Evolutionary conservation across 2,888 invertebrate genomes (phyloP), one percentile per base, ranked within the genome.

Genomic region (Yponomeuta plumbellus): DNA sequence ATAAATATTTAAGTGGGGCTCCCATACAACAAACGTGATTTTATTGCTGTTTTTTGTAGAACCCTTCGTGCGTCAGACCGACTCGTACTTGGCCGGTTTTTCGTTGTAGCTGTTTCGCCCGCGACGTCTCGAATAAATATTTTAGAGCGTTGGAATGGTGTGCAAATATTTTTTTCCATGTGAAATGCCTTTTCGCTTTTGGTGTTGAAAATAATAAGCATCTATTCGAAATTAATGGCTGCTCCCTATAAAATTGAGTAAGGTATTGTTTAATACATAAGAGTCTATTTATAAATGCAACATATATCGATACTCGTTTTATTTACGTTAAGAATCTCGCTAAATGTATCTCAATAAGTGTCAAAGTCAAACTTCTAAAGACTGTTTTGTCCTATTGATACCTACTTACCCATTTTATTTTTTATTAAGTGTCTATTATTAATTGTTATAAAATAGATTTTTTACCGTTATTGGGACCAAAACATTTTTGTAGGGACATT

Each of bases 311-410:
- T 52, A 52, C 44, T 52, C 44, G 17, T 17, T 17, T 52, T 17
- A 3, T 4, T 52, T 52, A 52, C 44, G 13, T 5, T 52, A 52
- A 52, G 44, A 52, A 52, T 52, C 44, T 52, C 44, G 13, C 34
- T 34, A 34, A 34, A 34, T 6, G 34, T 34, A 34, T 52, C 5
- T 26, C 13, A 58, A 58, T 58, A 58, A 21, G n/a, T 58, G 58
- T 20, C 10, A 58, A 58, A 58, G 21, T 58, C 58, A 20, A 58
- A 21, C 11, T n/a, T 21, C 21, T 52, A 3, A 21, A 58, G 58
- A 58, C 58, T 58, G 58, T 4, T 58, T 58, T 57, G 21, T n/a
- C 56, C 20, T 56, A 56, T 17, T 58, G 21, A 58, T 21, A 58
- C 22, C 21, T 21, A 58, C 22, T 58, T 21, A 58, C 58, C 21